phyloP scores from a whole-genome alignment of 2,797 vertebrate species.

The Acanthis flammea region DNA sequence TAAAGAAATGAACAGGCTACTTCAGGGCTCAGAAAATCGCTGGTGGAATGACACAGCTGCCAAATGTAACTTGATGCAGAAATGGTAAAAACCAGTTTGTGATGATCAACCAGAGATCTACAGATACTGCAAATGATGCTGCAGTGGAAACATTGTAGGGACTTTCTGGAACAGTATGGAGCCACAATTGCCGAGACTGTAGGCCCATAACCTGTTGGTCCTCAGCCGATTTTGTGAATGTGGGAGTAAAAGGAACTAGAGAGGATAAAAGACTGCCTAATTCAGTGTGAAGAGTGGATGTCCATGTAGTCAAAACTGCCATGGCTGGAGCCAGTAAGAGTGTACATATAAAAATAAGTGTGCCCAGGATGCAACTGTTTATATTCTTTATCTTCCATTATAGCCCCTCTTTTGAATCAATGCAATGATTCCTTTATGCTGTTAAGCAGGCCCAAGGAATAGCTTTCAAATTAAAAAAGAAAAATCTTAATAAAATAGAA shows the following conservation, averaged over 20 bases:
- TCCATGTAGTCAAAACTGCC: neutral
- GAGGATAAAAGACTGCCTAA: neutral
- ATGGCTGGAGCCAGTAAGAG: neutral
- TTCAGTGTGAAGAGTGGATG: neutral
- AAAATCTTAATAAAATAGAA: neutral
- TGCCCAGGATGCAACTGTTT: neutral
- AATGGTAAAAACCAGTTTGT: neutral
- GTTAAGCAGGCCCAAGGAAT: neutral
- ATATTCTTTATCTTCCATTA: neutral
- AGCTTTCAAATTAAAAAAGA: neutral
- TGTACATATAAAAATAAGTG: neutral
- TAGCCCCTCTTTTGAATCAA: neutral
- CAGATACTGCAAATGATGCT: neutral
- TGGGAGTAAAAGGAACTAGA: neutral
- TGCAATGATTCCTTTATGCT: neutral
- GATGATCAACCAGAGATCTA: neutral
- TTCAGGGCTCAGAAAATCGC: neutral
- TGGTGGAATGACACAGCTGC: neutral
- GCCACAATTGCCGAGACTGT: neutral
- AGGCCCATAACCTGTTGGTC: neutral
- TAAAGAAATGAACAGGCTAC: neutral
- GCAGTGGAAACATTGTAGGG: neutral
- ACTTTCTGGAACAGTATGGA: neutral
- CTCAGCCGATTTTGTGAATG: neutral
- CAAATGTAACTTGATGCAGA: neutral